phyloP scores from a whole-genome alignment of 2,797 vertebrate species.

The Enteromius thamalakanensis region DNA sequence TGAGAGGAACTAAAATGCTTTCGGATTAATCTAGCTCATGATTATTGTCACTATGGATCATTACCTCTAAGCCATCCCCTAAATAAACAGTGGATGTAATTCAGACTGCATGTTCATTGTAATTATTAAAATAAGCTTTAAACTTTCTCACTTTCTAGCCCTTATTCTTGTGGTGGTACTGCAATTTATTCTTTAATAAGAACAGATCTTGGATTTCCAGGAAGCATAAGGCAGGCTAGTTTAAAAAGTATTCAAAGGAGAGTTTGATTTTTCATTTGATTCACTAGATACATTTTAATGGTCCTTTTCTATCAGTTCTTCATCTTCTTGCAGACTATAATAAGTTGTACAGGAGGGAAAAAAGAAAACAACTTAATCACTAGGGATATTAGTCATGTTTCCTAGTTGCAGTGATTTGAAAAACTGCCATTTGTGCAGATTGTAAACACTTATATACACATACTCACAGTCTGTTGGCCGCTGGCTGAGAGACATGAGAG shows the following conservation, averaged over 20 bases:
- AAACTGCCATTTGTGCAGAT: constrained; percentile 58
- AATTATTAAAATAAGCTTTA: background rate
- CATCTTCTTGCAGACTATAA: constrained; percentile 1
- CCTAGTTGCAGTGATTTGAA: constrained; percentile 54
- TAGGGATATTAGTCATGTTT: constrained; percentile 58
- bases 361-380: constrained; percentile 36
- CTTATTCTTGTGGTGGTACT: constrained; percentile 11
- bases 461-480: constrained; percentile 62
- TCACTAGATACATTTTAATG: constrained; percentile 1
- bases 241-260: background rate
- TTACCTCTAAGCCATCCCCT: background rate
- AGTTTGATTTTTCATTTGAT: background rate
- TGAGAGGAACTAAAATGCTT: background rate
- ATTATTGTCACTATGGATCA: background rate
- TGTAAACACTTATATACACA: constrained; percentile 52
- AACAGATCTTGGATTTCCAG: constrained; percentile 29
- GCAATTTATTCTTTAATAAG: background rate
- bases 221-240: background rate
- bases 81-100: background rate
- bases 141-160: background rate
- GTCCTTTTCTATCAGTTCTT: background rate
- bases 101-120: background rate
- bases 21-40: background rate
- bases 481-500: constrained; percentile 56
- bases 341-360: background rate